Evolutionary conservation across 2,888 invertebrate genomes (phyloP).

Genomic region (Eupeodes latifasciatus): DNA sequence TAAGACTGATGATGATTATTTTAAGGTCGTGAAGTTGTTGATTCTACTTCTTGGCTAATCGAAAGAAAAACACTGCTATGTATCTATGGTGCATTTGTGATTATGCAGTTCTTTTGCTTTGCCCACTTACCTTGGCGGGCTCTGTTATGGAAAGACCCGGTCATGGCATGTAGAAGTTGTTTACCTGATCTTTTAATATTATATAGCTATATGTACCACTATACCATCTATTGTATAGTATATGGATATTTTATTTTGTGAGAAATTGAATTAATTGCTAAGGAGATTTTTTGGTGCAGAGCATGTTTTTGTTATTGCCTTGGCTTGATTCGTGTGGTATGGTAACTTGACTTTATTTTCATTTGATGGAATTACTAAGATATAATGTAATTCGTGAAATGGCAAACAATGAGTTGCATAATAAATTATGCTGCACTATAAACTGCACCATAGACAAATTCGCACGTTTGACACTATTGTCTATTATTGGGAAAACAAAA

Average conservation of each 20-base stretch:
- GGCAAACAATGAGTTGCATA: conserved; percentile 70
- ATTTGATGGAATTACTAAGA: conserved; percentile 64
- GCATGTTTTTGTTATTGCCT: conserved; percentile 15
- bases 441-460: conserved; percentile 21
- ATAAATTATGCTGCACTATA: conserved; percentile 33
- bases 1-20: conserved; percentile 10
- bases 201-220: conserved; percentile 34
- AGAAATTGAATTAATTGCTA: conserved; percentile 70
- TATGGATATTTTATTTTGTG: conserved; percentile 41
- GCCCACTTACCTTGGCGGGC: conserved; percentile 27
- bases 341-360: conserved; percentile 1
- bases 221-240: too few relatives aligned
- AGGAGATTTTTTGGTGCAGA: conserved; percentile 35
- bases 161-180: conserved; percentile 58
- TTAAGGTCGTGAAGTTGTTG: conserved; percentile 18
- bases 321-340: conserved; percentile 1
- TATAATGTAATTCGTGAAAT: conserved; percentile 44
- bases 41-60: conserved; percentile 1
- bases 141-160: conserved; percentile 63
- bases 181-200: conserved; percentile 41
- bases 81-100: not conserved
- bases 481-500: conserved; percentile 38
- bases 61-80: conserved; percentile 22
- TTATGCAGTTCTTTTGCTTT: conserved; percentile 12
- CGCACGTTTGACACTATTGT: conserved; percentile 68